phyloP scores from a whole-genome alignment of 1,140 invertebrate genomes.

The Drosophila melanica region DNA sequence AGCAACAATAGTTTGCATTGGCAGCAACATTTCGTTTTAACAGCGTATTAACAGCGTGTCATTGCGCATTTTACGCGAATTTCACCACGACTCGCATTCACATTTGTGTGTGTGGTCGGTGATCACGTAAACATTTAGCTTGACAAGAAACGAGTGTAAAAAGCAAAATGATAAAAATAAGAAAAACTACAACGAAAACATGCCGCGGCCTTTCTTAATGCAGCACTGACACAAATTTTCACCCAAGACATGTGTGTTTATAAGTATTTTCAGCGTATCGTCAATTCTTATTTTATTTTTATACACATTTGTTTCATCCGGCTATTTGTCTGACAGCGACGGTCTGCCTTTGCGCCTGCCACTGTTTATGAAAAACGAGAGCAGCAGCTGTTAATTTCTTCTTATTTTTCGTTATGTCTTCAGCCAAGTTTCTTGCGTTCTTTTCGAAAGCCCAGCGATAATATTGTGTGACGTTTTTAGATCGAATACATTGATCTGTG shows the following conservation, averaged over 20 bases:
- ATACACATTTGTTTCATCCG: slow-evolving; percentile 53
- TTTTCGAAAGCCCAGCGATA: slow-evolving; percentile 4
- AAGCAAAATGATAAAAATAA: slow-evolving; percentile 12
- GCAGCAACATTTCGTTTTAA: slow-evolving; percentile 17
- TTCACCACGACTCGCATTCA: slow-evolving; percentile 24
- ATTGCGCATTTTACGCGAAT: neutral
- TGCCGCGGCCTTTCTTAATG: slow-evolving; percentile 63
- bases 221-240: slow-evolving; percentile 73
- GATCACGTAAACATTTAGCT: slow-evolving; percentile 45
- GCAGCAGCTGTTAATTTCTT: slow-evolving; percentile 62
- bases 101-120: slow-evolving; percentile 12
- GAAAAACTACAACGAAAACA: slow-evolving; percentile 26
- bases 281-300: slow-evolving; percentile 46
- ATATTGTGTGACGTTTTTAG: slow-evolving; percentile 43
- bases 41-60: slow-evolving; percentile 13
- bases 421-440: slow-evolving; percentile 4
- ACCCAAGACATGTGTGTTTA: slow-evolving; percentile 40
- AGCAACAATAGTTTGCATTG: neutral
- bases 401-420: slow-evolving; percentile 26
- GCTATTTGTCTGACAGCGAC: slow-evolving; percentile 44
- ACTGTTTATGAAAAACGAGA: slow-evolving; percentile 58
- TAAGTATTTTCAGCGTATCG: slow-evolving; percentile 50
- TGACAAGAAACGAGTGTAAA: neutral
- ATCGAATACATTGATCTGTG: neutral
- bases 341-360: slow-evolving; percentile 17